These are phyloP conservation scores for Lithophane socia DNA, from an alignment of 2,888 invertebrate species.

Conservation along the genomic window DNA sequence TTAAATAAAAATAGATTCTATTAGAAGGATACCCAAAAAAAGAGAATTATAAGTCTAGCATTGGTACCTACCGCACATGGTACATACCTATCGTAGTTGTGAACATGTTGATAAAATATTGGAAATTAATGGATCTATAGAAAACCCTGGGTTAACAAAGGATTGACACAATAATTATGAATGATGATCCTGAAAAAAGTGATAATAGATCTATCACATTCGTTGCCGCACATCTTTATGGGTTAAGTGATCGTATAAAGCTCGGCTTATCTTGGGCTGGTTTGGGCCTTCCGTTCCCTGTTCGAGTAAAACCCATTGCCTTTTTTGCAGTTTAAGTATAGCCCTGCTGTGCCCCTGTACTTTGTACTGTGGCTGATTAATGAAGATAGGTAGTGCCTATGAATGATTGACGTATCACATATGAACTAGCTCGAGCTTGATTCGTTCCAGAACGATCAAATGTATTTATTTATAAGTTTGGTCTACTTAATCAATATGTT, in stretches of 20 bases:
- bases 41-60: background rate
- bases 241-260: slow-evolving; percentile 23
- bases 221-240: slow-evolving; percentile 27
- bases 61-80: background rate
- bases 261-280: background rate
- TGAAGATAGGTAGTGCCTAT: background rate
- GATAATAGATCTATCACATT: slow-evolving; percentile 23
- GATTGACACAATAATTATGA: slow-evolving; percentile 34
- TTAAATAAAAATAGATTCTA: background rate
- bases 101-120: slow-evolving; percentile 14
- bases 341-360: too few species aligned
- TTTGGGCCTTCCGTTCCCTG: slow-evolving; percentile 8
- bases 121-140: slow-evolving; percentile 23
- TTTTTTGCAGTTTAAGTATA: slow-evolving; percentile 3
- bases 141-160: slow-evolving; percentile 19
- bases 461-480: background rate
- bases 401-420: background rate
- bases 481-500: too few species aligned
- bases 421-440: background rate
- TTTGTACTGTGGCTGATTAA: background rate
- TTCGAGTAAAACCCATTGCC: slow-evolving; percentile 9
- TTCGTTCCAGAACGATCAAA: background rate
- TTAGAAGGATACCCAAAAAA: background rate
- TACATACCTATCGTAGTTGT: background rate
- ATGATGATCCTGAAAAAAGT: slow-evolving; percentile 19